These are phyloP conservation scores for Leucophenga maculata DNA, from an alignment of 2,888 invertebrate species.

Conservation along the genomic window DNA sequence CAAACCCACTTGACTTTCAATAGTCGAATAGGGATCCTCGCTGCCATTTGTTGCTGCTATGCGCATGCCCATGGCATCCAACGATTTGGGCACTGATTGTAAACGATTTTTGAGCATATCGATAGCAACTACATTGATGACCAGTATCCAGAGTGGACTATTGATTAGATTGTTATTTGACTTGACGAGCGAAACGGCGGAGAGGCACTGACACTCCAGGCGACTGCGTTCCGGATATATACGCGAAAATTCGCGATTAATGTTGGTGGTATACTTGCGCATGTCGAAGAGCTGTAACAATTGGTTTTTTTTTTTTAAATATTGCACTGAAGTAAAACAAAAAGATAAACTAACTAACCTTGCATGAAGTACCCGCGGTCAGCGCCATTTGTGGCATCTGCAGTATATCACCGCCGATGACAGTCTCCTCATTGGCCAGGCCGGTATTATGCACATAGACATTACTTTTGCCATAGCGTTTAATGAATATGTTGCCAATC, in stretches of 20 bases:
- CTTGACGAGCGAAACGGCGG: conserved; percentile 81
- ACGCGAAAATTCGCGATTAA: conserved; percentile 78
- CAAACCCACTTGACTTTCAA: conserved; percentile 71
- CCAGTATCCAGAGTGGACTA: conserved; percentile 85
- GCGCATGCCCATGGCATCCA: conserved; percentile 64
- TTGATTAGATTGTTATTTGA: conserved; percentile 79
- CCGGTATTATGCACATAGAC: conserved; percentile 77
- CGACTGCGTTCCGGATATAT: conserved; percentile 80
- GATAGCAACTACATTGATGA: conserved; percentile 85
- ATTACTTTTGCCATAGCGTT: conserved; percentile 79
- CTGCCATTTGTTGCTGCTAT: conserved; percentile 61
- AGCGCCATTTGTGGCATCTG: conserved; percentile 78
- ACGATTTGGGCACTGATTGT: conserved; percentile 73
- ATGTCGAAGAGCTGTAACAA: conserved; percentile 80
- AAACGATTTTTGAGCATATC: conserved; percentile 83
- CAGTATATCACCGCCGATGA: conserved; percentile 80
- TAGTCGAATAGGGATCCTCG: conserved; percentile 71
- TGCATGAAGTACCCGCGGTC: conserved; percentile 75
- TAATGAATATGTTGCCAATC: conserved; percentile 80
- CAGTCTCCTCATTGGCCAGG: conserved; percentile 74
- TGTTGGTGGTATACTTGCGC: conserved; percentile 81
- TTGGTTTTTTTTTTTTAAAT: too few relatives aligned
- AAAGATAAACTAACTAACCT: neutral
- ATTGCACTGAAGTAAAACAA: neutral
- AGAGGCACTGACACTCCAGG: conserved; percentile 80